These are phyloP conservation scores for Megaptera novaeangliae DNA, from an alignment of 2,113 vertebrate species.

Conservation along the genomic window DNA sequence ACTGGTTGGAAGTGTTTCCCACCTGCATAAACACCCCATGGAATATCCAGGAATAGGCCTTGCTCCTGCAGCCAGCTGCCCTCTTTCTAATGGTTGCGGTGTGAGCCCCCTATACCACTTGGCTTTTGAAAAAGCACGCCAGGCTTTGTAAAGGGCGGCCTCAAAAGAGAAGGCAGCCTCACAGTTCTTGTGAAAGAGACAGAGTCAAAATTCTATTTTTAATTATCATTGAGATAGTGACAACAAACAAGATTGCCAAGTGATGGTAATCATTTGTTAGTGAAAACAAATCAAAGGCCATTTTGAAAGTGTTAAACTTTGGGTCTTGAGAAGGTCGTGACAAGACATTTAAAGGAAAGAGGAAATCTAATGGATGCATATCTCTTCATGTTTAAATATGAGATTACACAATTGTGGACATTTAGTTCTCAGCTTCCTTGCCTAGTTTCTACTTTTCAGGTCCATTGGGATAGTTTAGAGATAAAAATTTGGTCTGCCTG, in stretches of 20 bases:
- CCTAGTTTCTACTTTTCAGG: conserved; percentile 15
- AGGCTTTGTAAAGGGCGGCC: background rate
- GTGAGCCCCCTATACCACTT: background rate
- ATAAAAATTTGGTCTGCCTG: conserved; percentile 38
- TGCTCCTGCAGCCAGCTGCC: background rate
- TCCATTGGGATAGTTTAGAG: conserved; percentile 35
- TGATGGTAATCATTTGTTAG: background rate
- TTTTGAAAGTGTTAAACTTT: background rate
- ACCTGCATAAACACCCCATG: background rate
- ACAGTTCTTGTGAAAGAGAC: background rate
- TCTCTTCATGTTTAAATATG: conserved; percentile 33
- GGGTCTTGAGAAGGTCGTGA: background rate
- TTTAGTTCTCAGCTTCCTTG: conserved; percentile 15
- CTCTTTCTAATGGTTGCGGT: background rate
- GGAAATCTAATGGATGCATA: background rate
- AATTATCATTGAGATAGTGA: conserved; percentile 14
- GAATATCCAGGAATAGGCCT: background rate
- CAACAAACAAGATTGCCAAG: conserved; percentile 3
- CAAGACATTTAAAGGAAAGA: conserved; percentile 11
- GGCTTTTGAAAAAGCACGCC: background rate
- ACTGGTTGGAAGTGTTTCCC: background rate
- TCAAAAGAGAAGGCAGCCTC: background rate
- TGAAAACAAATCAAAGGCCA: background rate
- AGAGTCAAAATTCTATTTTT: conserved; percentile 24
- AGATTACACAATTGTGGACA: conserved; percentile 13